Evolutionary conservation across 2,888 invertebrate genomes (phyloP), one percentile per base, ranked within the genome.

Genomic region (Lycocerus yunnanus): DNA sequence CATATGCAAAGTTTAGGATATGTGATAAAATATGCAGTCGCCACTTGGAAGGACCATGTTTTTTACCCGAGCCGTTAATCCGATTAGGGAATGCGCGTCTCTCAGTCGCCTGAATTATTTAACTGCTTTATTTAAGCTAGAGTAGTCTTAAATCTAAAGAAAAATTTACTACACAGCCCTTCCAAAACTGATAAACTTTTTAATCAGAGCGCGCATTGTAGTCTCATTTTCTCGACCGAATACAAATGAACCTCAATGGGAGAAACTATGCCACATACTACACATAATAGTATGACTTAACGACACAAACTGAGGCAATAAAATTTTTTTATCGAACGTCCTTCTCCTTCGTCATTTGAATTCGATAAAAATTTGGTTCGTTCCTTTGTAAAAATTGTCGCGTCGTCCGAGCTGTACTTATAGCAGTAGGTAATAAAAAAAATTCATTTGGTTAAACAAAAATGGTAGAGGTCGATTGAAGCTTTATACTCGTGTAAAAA

Each of bases 21-120:
- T 73, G 71, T 71, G 71, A 76, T 76, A 68, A 76, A 76, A 76
- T 76, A 76, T 76, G 73, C 71, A 76, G 70, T 73, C 71, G 71
- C 76, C 76, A 75, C 75, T 60, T 21, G 72, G 67, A 21, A 67
- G 72, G 72, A 68, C 70, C 69, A 75, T 75, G 75, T 75, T 75
- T 75, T 75, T 75, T 75, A 71, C 67, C 68, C 73, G 69, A 72
- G 69, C 60, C 69, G 75, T 73, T 75, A 75, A 75, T 75, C 75
- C 75, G 75, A 75, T 75, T 75, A 75, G 75, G 72, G 73, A 73
- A 21, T 72, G 63, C 60, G 75, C 75, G 75, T 20, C 72, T 58
- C 69, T 73, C 72, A 67, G 72, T 70, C 75, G 75, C 67, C 69
- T 75, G 70, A 69, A 75, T 75, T 73, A 75, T 75, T 73, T 75